Evolutionary conservation across 2,888 invertebrate species (phyloP).

Genomic region (Pseudeuparius sepicola): DNA sequence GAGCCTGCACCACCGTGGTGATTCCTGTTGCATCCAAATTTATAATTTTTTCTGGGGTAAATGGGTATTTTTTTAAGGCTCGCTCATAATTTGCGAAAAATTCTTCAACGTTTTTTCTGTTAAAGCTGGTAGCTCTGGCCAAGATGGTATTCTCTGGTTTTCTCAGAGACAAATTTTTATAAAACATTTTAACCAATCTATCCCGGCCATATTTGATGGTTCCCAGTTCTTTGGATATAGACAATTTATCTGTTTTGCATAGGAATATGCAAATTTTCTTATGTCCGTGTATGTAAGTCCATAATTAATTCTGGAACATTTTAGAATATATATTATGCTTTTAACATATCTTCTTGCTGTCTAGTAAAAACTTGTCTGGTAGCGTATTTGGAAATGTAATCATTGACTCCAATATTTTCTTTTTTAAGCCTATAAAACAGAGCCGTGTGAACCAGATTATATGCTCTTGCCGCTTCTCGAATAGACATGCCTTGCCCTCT

Average conservation of each 20-base stretch:
- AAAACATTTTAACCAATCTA: too few relatives aligned
- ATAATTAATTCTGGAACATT: constrained; percentile 4
- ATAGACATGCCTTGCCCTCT: constrained; percentile 6
- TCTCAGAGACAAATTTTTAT: constrained; percentile 10
- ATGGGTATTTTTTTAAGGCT: constrained; percentile 3
- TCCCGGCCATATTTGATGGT: background rate
- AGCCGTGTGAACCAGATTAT: constrained; percentile 6
- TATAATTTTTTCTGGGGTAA: constrained; percentile 7
- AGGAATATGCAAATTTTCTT: background rate
- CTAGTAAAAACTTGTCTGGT: constrained; percentile 4
- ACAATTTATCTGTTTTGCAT: constrained; percentile 1
- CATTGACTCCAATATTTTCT: background rate
- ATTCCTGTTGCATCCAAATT: constrained; percentile 18
- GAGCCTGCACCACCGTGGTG: constrained; percentile 16
- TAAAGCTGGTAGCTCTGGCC: constrained; percentile 19
- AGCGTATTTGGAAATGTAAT: constrained; percentile 2
- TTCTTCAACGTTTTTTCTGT: constrained; percentile 11
- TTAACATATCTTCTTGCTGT: background rate
- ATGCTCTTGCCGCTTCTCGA: constrained; percentile 5
- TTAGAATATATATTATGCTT: background rate
- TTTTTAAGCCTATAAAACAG: constrained; percentile 2
- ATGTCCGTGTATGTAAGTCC: background rate
- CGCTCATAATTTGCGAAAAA: constrained; percentile 15
- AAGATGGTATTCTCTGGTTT: constrained; percentile 27
- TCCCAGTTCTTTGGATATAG: constrained; percentile 1